phyloP scores from a whole-genome alignment of 2,797 vertebrate genomes.

The Sebastes taczanowskii region DNA sequence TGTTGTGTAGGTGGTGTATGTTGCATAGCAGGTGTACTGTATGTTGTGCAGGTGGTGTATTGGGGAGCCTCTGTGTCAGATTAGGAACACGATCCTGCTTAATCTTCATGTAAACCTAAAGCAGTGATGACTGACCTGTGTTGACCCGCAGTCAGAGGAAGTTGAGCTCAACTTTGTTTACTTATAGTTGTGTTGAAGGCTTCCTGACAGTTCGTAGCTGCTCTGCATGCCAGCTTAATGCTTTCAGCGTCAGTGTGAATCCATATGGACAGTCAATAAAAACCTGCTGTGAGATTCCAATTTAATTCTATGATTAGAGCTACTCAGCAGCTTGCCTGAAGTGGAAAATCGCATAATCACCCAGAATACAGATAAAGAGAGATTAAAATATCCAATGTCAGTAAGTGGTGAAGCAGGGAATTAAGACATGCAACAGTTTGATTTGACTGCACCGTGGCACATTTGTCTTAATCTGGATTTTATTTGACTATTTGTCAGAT shows the following conservation, averaged over 20 bases:
- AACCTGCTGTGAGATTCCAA: slow-evolving; percentile 33
- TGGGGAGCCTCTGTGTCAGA: slow-evolving; percentile 1
- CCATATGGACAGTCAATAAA: slow-evolving; percentile 39
- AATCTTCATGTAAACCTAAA: slow-evolving; percentile 37
- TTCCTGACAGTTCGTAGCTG: background rate
- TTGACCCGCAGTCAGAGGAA: slow-evolving; percentile 8
- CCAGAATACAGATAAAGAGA: slow-evolving; percentile 1
- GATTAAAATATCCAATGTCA: slow-evolving; percentile 11
- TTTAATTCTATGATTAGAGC: slow-evolving; percentile 41
- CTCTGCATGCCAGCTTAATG: background rate
- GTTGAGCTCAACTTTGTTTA: slow-evolving; percentile 17
- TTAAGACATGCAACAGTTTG: slow-evolving; percentile 36
- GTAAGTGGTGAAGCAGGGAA: slow-evolving; percentile 41
- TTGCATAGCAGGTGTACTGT: background rate
- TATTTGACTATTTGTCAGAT: background rate
- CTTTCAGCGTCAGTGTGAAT: slow-evolving; percentile 25
- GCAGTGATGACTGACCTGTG: slow-evolving; percentile 17
- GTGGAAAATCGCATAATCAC: slow-evolving; percentile 26
- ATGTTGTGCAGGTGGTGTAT: background rate
- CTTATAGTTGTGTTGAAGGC: background rate
- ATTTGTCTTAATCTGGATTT: slow-evolving; percentile 14
- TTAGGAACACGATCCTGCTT: slow-evolving; percentile 28
- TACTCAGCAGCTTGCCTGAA: slow-evolving; percentile 23
- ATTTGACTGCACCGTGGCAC: slow-evolving; percentile 9
- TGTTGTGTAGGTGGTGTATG: background rate